phyloP scores from a whole-genome alignment of 2,797 vertebrate species.

The Anguilla marmorata region DNA sequence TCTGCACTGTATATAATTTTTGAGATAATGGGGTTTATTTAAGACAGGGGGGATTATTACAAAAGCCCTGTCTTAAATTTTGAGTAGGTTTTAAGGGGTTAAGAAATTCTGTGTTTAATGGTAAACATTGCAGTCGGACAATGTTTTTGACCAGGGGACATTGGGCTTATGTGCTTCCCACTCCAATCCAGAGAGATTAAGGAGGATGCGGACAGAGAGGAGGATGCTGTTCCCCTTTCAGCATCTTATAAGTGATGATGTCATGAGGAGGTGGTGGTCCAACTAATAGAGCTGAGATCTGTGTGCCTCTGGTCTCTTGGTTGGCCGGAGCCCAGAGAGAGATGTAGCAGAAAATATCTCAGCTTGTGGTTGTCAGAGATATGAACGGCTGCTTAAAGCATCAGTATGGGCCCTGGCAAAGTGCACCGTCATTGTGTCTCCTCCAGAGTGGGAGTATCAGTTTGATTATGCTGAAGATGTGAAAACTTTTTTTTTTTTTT shows the following conservation, averaged over 20 bases:
- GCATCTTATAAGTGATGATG: background rate
- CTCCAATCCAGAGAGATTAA: background rate
- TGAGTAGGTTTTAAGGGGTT: background rate
- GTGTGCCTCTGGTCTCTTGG: background rate
- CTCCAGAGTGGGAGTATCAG: slow-evolving; percentile 55
- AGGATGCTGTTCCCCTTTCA: background rate
- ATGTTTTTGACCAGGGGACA: background rate
- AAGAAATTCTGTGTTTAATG: background rate
- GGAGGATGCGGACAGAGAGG: background rate
- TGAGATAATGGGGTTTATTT: too few relatives aligned
- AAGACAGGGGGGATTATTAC: too few relatives aligned
- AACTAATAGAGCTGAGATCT: background rate
- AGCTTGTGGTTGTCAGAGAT: slow-evolving; percentile 1
- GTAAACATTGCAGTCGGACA: background rate
- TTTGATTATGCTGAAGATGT: slow-evolving; percentile 63
- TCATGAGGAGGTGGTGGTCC: background rate
- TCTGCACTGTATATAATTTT: too few relatives aligned
- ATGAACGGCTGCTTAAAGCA: slow-evolving; percentile 52
- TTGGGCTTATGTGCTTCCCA: background rate
- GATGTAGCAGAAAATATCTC: background rate
- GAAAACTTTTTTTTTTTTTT: slow-evolving; percentile 62
- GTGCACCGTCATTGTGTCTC: slow-evolving; percentile 63
- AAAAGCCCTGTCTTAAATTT: too few relatives aligned
- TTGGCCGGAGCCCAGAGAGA: background rate
- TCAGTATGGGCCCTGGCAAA: slow-evolving; percentile 55